Conservation (phyloP, 2,888 invertebrate genomes). For the Tanaodytes sp. region DNA sequence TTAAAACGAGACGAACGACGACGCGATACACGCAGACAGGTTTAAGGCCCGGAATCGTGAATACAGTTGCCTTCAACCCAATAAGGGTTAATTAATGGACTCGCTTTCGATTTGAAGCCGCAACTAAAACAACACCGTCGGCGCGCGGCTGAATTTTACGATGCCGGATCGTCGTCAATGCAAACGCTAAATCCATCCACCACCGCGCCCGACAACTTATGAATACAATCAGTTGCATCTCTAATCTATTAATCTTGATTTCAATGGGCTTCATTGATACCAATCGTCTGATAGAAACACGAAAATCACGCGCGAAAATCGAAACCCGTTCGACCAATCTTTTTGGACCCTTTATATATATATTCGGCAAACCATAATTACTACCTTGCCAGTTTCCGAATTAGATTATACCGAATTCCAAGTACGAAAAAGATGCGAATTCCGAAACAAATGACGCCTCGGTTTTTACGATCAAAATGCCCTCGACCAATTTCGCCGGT, state of each 20-base stretch:
- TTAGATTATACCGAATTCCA: conserved; percentile 41
- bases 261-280: conserved; percentile 43
- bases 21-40: neutral
- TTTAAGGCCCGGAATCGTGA: conserved; percentile 6
- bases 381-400: conserved; percentile 34
- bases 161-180: conserved; percentile 11
- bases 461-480: neutral
- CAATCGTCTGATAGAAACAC: conserved; percentile 38
- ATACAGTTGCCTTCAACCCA: conserved; percentile 4
- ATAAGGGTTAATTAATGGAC: conserved; percentile 34
- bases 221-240: conserved; percentile 34
- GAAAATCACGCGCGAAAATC: conserved; percentile 18
- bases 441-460: neutral
- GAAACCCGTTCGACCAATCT: conserved; percentile 24
- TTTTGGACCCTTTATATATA: conserved; percentile 15
- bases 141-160: conserved; percentile 10
- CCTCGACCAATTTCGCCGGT: neutral
- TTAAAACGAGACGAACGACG: neutral
- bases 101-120: conserved; percentile 32
- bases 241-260: conserved; percentile 42
- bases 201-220: conserved; percentile 15
- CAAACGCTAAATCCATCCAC: neutral
- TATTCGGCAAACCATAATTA: conserved; percentile 31
- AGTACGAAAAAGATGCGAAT: conserved; percentile 8
- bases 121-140: conserved; percentile 9